Evolutionary conservation across 2,797 vertebrate genomes (phyloP), one percentile per base, ranked within the genome.

Genomic region (Carapus acus): DNA sequence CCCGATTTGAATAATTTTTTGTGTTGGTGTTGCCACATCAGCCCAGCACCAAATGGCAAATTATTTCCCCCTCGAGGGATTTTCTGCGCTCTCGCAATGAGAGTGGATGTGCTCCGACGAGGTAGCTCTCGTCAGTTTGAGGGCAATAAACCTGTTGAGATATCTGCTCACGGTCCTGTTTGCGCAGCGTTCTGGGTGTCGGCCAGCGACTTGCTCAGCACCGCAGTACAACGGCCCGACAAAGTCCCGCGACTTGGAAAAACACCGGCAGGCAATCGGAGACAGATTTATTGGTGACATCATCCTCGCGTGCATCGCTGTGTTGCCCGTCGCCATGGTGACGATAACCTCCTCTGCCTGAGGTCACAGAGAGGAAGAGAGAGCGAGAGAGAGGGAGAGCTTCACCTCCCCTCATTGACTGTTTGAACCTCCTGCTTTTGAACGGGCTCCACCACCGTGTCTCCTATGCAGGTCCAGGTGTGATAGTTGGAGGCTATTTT

Each of bases 21-120:
- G n/a, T n/a, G n/a, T n/a, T n/a, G n/a, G n/a, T n/a, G n/a, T n/a
- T n/a, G n/a, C n/a, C n/a, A n/a, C n/a, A 36, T 69, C 40, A 43
- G 27, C 31, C 65, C 22, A 41, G 41, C 58, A 67, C 40, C 31
- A 36, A 50, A 66, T 58, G 59, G 48, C 50, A 24, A 33, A 69
- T 74, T 83, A 80, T 78, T 78, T 86, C 80, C 7, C 14, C 43
- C 74, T 76, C 75, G 66, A 71, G 64, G 77, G 60, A 64, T 5
- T 56, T 59, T 76, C 37, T 43, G 56, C 69, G 42, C 71, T 59
- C n/a, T n/a, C n/a, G n/a, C n/a, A n/a, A 54, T 67, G 65, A 73
- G 34, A 15, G 56, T 58, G 54, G 44, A 74, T 44, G 24, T 27
- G 67, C 67, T 69, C 47, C 7, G 6, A 27, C 67, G 39, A 70